Evolutionary conservation across 2,888 invertebrate genomes (phyloP).

Genomic region (Cerastoderma edule): DNA sequence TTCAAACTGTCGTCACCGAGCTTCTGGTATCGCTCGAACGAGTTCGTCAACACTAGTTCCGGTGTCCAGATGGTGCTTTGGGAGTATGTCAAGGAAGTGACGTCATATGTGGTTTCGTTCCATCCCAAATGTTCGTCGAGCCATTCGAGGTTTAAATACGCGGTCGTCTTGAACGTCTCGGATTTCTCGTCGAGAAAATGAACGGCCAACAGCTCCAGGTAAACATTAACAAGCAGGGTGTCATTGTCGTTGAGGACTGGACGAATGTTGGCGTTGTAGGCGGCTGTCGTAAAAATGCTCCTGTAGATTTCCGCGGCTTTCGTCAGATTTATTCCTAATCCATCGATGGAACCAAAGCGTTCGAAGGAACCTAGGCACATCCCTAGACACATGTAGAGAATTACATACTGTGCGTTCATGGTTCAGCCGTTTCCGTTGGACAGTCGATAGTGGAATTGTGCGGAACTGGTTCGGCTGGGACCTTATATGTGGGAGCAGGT

Average conservation of each 20-base stretch:
- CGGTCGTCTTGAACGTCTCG: conserved; percentile 9
- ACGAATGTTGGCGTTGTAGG: conserved; percentile 11
- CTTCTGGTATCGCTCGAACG: background rate
- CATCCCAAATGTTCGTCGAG: background rate
- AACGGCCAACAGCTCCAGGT: background rate
- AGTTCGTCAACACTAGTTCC: conserved; percentile 14
- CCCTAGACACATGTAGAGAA: too few species aligned
- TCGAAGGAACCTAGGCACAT: too few species aligned
- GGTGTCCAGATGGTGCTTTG: conserved; percentile 14
- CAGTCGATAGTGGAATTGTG: too few species aligned
- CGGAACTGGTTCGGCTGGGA: too few species aligned
- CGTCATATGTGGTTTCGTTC: background rate
- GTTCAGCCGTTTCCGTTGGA: too few species aligned
- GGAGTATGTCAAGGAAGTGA: conserved; percentile 7
- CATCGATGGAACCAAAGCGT: too few species aligned
- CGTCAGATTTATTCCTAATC: too few species aligned
- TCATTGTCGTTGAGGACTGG: conserved; percentile 6
- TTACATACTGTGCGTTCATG: too few species aligned
- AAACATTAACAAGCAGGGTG: background rate
- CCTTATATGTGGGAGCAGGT: too few species aligned
- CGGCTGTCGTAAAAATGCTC: background rate
- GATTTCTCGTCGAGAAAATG: conserved; percentile 11
- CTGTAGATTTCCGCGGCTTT: background rate
- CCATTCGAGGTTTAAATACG: conserved; percentile 3
- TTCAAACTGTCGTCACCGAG: conserved; percentile 8